phyloP scores from a whole-genome alignment of 2,797 vertebrate species.

The Acanthurus leucopareius region DNA sequence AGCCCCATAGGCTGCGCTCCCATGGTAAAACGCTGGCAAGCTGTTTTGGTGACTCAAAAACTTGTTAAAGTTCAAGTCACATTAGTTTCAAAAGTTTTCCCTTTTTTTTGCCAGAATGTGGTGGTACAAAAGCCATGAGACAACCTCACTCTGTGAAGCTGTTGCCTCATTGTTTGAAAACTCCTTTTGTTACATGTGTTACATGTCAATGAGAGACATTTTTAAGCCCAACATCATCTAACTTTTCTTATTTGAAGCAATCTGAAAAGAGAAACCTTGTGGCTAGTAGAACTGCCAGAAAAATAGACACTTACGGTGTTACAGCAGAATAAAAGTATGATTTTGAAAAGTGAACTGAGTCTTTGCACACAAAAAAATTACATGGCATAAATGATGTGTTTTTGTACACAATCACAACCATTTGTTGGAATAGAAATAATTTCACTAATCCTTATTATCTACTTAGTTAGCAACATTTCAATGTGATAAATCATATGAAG shows the following conservation, averaged over 20 bases:
- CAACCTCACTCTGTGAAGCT: not conserved
- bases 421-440: no score
- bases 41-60: conserved; percentile 62
- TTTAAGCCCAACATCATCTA: not conserved
- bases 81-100: conserved; percentile 59
- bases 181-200: not conserved
- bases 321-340: not conserved
- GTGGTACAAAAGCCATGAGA: conserved; percentile 7
- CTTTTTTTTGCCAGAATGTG: conserved; percentile 52
- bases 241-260: conserved; percentile 18
- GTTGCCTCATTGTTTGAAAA: conserved; percentile 23
- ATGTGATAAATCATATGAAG: no score
- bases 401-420: no score
- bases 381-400: not conserved
- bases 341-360: not conserved
- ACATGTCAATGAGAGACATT: conserved; percentile 1
- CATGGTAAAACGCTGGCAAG: conserved; percentile 55
- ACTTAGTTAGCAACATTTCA: no score
- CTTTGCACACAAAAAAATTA: not conserved
- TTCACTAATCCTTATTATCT: no score
- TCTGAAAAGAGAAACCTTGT: conserved; percentile 18
- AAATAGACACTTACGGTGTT: not conserved
- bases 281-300: not conserved
- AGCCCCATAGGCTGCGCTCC: conserved; percentile 53
- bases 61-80: conserved; percentile 54